Evolutionary conservation across 2,888 invertebrate species (phyloP).

Genomic region (Heteropelma amictum): DNA sequence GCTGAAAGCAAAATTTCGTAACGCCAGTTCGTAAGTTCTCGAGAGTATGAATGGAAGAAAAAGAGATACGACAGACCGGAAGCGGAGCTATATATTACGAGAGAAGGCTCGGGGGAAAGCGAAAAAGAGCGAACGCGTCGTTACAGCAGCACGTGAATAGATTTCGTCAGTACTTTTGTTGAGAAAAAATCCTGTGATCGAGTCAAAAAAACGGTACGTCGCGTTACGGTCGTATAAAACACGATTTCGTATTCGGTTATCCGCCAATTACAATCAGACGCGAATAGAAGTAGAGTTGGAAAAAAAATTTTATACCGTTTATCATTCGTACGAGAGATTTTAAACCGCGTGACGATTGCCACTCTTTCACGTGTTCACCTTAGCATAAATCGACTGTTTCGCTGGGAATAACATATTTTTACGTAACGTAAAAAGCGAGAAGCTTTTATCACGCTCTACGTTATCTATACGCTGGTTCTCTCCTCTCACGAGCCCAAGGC

Average conservation of each 20-base stretch:
- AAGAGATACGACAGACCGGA: slow-evolving; percentile 15
- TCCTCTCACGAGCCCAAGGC: too few relatives aligned
- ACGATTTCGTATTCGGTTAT: not conserved
- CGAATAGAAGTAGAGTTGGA: not conserved
- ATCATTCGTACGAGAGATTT: too few relatives aligned
- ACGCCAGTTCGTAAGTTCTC: not conserved
- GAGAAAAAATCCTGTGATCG: not conserved
- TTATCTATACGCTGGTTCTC: too few relatives aligned
- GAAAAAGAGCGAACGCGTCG: not conserved
- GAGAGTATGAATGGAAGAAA: slow-evolving; percentile 25
- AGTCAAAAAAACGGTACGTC: slow-evolving; percentile 16
- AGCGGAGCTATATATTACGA: slow-evolving; percentile 6
- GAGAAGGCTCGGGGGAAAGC: slow-evolving; percentile 27
- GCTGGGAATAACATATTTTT: too few relatives aligned
- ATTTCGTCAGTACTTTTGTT: not conserved
- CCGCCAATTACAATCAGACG: not conserved
- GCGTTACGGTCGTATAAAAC: not conserved
- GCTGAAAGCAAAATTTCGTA: slow-evolving; percentile 19
- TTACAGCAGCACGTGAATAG: not conserved
- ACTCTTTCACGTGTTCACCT: too few relatives aligned
- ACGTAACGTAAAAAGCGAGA: too few relatives aligned
- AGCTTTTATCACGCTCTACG: too few relatives aligned
- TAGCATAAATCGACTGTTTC: too few relatives aligned
- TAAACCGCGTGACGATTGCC: too few relatives aligned
- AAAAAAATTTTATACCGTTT: too few relatives aligned